Evolutionary conservation across 2,113 vertebrate genomes (phyloP).

Genomic region (Neomonachus schauinslandi): DNA sequence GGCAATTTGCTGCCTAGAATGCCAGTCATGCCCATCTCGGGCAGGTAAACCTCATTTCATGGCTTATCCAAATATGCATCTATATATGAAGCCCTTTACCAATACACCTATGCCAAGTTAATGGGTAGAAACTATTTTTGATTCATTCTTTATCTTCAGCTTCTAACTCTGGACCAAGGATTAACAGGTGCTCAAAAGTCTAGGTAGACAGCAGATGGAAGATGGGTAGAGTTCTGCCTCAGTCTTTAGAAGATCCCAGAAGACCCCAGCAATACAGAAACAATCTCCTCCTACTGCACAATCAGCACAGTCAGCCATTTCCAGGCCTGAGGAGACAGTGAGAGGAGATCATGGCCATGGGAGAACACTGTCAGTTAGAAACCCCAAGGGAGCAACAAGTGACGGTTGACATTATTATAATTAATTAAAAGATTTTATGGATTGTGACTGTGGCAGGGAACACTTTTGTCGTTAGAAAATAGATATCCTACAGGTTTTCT

Average conservation of each 20-base stretch:
- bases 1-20: neutral
- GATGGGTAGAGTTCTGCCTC: neutral
- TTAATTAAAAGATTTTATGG: neutral
- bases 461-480: neutral
- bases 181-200: neutral
- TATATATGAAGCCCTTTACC: neutral
- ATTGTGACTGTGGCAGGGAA: neutral
- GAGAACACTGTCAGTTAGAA: neutral
- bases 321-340: neutral
- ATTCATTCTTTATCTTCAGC: neutral
- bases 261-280: neutral
- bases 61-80: neutral
- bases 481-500: neutral
- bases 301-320: rapidly evolving
- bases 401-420: rapidly evolving
- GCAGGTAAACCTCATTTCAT: neutral
- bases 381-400: too few species aligned
- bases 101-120: neutral
- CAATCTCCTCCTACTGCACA: neutral
- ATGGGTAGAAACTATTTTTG: neutral
- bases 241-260: neutral
- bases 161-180: neutral
- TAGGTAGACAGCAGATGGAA: neutral
- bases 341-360: neutral
- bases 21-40: neutral